A percentile compares a stretch with the other conserved stretches of the same genome.
These are phyloP conservation scores for Hipposideros larvatus DNA, from an alignment of 2,797 vertebrate genomes.

Conservation along the genomic window DNA sequence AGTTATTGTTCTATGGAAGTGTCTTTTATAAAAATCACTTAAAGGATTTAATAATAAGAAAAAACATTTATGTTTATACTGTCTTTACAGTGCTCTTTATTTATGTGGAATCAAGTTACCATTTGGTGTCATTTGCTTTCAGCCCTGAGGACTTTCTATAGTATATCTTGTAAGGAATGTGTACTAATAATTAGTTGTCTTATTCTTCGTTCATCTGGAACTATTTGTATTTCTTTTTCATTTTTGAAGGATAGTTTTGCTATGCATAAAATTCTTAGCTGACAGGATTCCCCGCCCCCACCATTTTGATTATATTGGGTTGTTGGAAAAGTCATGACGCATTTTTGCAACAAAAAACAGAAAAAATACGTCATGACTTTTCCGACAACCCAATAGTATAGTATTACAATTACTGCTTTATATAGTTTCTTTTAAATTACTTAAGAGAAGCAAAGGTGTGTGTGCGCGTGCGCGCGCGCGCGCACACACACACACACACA, in stretches of 20 bases:
- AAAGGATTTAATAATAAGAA: background rate
- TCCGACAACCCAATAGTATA: background rate
- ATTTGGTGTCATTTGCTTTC: background rate
- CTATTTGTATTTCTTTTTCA: background rate
- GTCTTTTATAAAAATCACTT: background rate
- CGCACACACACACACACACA: background rate
- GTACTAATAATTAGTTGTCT: background rate
- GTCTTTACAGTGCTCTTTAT: background rate
- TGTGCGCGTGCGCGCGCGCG: too few relatives aligned
- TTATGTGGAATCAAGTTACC: background rate
- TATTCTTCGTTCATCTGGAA: background rate
- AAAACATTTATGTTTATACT: background rate
- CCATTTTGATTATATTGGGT: background rate
- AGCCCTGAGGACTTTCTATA: background rate
- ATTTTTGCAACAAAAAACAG: too few relatives aligned
- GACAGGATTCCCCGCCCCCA: background rate
- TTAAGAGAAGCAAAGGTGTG: background rate
- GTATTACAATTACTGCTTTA: background rate
- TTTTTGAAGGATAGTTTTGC: conserved; percentile 2
- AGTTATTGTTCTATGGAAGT: background rate
- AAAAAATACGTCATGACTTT: too few relatives aligned
- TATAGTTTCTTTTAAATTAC: background rate
- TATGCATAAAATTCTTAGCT: background rate
- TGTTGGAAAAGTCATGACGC: too few relatives aligned
- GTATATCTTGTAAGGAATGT: background rate